Base-by-base conservation (phyloP, 2,888 invertebrate genomes). In the Halocaridina rubra region DNA sequence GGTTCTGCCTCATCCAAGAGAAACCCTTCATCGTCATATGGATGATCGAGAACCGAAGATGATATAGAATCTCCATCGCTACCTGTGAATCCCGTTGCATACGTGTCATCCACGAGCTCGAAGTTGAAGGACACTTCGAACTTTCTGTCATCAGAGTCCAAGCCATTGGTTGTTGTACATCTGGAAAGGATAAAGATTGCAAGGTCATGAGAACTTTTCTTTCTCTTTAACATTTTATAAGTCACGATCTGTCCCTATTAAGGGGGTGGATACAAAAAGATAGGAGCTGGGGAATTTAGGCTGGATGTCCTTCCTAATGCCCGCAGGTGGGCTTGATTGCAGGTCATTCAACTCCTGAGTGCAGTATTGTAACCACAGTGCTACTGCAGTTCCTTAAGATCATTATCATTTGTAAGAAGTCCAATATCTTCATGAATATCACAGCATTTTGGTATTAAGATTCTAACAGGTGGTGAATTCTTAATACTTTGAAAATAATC, bases 31-130 rank as follows among this genome's bases (percentile, higher is more conserved):
- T 87, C 87, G n/a, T 85, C 84, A 53, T 77, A 88, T 1, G 87
- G 77, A 1, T 74, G 30, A 10, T 81, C 82, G 8, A 72, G 29
- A 13, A 39, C 64, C 59, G 46, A 16, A 2, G 59, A 24, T 7
- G 82, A 84, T 8, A 80, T 22, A n/a, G 85, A 81, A 33, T 74
- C 64, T 8, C 61, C 46, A 3, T 81, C 78, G 0, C 64, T 74
- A 1, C 80, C 72, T 13, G 22, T 16, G 8, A 85, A 33, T 3
- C 30, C 27, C 1, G 27, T 46, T 1, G 67, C 89, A 88, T 91
- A 92, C 39, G 90, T 90, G 88, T 92, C 92, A 88, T 92, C 92
- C 72, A 92, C 89, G 75, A 91, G 91, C 88, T 92, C 92, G 88
- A 92, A 92, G 88, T 92, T 91, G 88, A 92, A 92, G 0, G 90